phyloP scores from a whole-genome alignment of 2,888 invertebrate species.

The Parthenolecanium corni region DNA sequence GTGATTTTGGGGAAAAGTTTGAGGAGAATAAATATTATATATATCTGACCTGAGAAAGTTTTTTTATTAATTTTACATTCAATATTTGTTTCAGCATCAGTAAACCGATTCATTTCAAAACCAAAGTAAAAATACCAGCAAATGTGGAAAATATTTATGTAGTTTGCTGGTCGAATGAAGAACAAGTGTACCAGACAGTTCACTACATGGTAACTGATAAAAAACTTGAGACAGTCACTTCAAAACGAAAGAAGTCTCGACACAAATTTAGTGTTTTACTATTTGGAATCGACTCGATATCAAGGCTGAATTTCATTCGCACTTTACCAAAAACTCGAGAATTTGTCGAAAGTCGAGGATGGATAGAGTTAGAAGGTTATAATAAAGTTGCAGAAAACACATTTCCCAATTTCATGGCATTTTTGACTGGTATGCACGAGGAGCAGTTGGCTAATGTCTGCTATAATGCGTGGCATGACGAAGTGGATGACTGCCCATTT shows the following conservation, averaged over 20 bases:
- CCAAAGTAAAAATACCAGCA: conserved; percentile 8
- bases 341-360: conserved; percentile 54
- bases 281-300: conserved; percentile 76
- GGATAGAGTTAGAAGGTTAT: conserved; percentile 63
- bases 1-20: no score
- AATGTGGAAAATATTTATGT: conserved; percentile 15
- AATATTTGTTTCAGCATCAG: neutral
- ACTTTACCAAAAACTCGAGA: conserved; percentile 60
- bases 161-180: conserved; percentile 3
- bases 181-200: conserved; percentile 42
- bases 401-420: conserved; percentile 77
- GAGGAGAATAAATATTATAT: no score
- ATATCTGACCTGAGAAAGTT: no score
- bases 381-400: conserved; percentile 77
- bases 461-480: conserved; percentile 29
- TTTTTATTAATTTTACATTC: no score
- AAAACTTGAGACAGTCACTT: conserved; percentile 31
- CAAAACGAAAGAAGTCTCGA: neutral
- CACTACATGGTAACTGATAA: conserved; percentile 45
- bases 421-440: conserved; percentile 53
- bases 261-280: conserved; percentile 50
- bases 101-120: conserved; percentile 3
- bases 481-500: conserved; percentile 56
- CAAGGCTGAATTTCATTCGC: conserved; percentile 61
- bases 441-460: conserved; percentile 32